These are phyloP conservation scores for Pherbina coryleti DNA, from an alignment of 2,888 invertebrate species.

Conservation along the genomic window DNA sequence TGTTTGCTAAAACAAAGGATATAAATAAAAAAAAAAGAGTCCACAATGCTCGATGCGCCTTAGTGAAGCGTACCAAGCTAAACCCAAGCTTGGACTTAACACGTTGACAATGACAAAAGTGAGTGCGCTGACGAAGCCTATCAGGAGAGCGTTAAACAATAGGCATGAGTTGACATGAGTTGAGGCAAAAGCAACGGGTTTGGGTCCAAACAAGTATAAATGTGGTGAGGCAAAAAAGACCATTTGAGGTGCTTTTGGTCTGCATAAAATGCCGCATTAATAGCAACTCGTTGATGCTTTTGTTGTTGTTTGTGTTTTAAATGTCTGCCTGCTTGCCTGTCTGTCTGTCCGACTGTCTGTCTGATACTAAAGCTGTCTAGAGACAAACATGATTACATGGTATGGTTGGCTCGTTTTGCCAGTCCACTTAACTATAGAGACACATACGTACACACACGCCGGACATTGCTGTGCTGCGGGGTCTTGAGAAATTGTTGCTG, in stretches of 20 bases:
- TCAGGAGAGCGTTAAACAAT: conserved; percentile 13
- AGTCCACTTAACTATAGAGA: conserved; percentile 18
- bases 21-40: neutral
- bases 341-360: neutral
- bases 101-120: conserved; percentile 18
- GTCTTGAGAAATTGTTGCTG: conserved; percentile 48
- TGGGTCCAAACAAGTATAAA: neutral
- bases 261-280: conserved; percentile 43
- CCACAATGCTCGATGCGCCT: neutral
- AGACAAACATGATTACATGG: neutral
- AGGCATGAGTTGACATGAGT: neutral
- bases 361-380: neutral
- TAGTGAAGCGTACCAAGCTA: neutral
- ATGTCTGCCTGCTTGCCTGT: neutral
- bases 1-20: neutral
- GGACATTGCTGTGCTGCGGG: neutral
- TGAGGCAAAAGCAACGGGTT: neutral
- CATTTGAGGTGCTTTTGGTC: conserved; percentile 29
- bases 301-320: neutral
- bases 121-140: conserved; percentile 9
- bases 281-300: conserved; percentile 15
- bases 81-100: neutral
- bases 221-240: neutral
- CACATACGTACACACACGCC: neutral
- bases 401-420: neutral